Evolutionary conservation across 2,113 vertebrate species (phyloP).

Genomic region (Enhydra lutris): DNA sequence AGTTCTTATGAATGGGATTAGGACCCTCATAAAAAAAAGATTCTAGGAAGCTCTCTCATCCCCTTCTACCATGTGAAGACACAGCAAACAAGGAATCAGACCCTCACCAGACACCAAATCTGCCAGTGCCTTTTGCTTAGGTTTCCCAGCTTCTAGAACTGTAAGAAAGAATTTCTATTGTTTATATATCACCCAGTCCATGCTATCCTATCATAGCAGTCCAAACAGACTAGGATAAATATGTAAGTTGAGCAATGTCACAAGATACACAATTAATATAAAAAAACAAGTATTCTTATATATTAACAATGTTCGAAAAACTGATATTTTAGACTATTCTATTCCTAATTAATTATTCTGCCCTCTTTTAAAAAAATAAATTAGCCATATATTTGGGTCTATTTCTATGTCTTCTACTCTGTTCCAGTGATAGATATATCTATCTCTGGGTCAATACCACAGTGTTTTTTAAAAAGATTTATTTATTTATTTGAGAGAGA

Average conservation of each 20-base stretch:
- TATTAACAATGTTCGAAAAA: background rate
- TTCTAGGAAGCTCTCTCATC: background rate
- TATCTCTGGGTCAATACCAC: background rate
- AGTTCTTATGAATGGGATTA: background rate
- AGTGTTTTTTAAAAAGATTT: background rate
- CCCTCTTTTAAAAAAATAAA: background rate
- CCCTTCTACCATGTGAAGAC: background rate
- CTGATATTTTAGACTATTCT: background rate
- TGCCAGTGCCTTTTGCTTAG: background rate
- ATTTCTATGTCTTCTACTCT: too few relatives aligned
- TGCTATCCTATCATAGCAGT: background rate
- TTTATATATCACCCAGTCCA: background rate
- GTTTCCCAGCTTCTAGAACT: background rate
- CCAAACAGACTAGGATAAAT: background rate
- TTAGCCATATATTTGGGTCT: background rate
- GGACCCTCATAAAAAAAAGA: background rate
- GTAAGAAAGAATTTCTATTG: background rate
- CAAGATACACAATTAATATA: background rate
- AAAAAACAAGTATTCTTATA: background rate
- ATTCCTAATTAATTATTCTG: background rate
- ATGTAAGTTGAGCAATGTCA: background rate
- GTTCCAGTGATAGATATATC: too few relatives aligned
- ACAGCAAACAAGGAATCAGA: background rate
- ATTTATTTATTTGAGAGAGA: background rate
- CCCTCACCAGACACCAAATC: background rate